Evolutionary conservation across 2,797 vertebrate genomes (phyloP), one percentile per base, ranked within the genome.

Genomic region (Eulemur albifrons): DNA sequence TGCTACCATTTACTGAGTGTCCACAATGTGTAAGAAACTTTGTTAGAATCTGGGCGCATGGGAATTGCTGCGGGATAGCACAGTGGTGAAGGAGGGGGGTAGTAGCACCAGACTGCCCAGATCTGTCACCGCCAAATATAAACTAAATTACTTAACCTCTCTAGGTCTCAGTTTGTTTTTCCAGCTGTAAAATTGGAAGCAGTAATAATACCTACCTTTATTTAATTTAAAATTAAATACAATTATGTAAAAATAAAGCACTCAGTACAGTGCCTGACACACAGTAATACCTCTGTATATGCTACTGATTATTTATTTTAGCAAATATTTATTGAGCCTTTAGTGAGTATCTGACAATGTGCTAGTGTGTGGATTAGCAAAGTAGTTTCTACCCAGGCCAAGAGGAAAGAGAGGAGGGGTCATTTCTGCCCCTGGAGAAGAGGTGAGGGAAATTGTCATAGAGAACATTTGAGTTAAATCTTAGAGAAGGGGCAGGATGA

Each of bases 171-270:
- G 27, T 65, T 17, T 65, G 32, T n/a, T 69, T 80, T 88, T 45
- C 40, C 61, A 43, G 89, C 83, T 92, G 15, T 73, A 45, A 86
- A 95, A 45, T 45, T 18, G 43, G 45, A 50, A 72, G 30, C 23
- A 43, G n/a, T 93, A 84, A 25, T 76, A 52, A 85, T 75, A 32
- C 14, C 27, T 91, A 67, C 59, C 40, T 94, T 90, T 40, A 77
- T 83, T 83, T 88, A 75, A 83, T 59, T 65, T 81, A 63, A 79
- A 87, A 63, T 87, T 12, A 93, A 93, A 52, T 89, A 54, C 94
- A 76, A 70, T 40, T 25, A 81, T 88, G 30, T 50, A 38, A 40
- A 54, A 21, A 48, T 43, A 27, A 59, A 61, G 40, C 77, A 59
- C 48, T 35, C 45, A 83, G 9, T 73, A 52, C 21, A 84, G 32